Evolutionary conservation across 2,113 vertebrate species (phyloP).

Genomic region (Alethe castanea): DNA sequence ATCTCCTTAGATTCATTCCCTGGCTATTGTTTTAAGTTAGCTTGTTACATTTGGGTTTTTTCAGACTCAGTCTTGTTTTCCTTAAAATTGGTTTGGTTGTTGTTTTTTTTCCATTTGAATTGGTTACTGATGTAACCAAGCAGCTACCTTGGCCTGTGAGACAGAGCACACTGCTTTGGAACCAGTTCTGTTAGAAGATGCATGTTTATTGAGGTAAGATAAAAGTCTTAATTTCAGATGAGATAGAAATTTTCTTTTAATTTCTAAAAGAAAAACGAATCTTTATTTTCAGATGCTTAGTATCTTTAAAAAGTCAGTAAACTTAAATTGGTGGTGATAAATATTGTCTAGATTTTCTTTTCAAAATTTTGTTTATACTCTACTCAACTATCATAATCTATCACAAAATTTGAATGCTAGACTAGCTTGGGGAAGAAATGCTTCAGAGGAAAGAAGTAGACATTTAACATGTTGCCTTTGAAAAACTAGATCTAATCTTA

Average conservation of each 20-base stretch:
- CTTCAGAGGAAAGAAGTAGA: neutral
- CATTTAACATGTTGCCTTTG: neutral
- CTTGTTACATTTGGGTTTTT: neutral
- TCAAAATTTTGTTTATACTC: neutral
- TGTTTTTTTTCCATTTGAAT: neutral
- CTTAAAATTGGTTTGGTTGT: neutral
- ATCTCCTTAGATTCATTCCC: neutral
- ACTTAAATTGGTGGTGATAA: neutral
- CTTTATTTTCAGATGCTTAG: neutral
- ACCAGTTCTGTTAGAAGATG: neutral
- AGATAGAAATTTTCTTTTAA: neutral
- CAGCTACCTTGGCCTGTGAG: neutral
- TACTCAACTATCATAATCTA: neutral
- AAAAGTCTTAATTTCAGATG: neutral
- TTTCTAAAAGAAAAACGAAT: accelerated
- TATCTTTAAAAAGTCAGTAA: neutral
- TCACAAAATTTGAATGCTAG: neutral
- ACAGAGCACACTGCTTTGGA: neutral
- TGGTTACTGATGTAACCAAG: neutral
- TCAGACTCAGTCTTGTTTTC: neutral
- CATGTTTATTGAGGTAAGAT: neutral
- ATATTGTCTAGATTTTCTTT: neutral
- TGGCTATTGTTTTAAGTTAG: neutral
- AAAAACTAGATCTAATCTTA: neutral
- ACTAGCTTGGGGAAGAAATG: neutral